These are phyloP conservation scores for Monoplex corrugatus DNA, from an alignment of 2,888 invertebrate genomes.

Conservation along the genomic window DNA sequence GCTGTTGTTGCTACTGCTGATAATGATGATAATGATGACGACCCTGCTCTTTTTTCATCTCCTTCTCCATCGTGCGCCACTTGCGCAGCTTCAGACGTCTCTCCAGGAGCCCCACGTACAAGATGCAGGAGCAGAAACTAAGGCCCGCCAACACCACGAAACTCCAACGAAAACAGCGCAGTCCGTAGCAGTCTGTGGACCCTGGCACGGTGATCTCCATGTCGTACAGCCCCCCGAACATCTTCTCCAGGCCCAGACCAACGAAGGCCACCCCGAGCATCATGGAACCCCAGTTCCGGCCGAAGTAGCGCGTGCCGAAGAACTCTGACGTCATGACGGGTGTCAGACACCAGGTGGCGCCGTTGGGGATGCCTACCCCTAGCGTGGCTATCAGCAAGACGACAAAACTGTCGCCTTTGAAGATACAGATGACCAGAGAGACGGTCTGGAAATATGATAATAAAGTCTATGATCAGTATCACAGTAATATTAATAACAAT, in stretches of 20 bases:
- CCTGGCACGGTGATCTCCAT: slow-evolving; percentile 61
- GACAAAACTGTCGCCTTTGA: slow-evolving; percentile 61
- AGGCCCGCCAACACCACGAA: slow-evolving; percentile 68
- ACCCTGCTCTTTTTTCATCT: background rate
- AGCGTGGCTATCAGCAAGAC: slow-evolving; percentile 64
- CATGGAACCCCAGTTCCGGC: slow-evolving; percentile 72
- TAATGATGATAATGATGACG: background rate
- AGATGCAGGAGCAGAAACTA: slow-evolving; percentile 66
- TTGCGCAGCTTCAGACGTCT: slow-evolving; percentile 41
- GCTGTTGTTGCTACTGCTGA: no score
- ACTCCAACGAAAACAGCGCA: slow-evolving; percentile 71
- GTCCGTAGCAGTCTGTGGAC: slow-evolving; percentile 67
- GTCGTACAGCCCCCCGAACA: slow-evolving; percentile 70
- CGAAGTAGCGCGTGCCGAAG: slow-evolving; percentile 73
- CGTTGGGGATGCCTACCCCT: slow-evolving; percentile 70
- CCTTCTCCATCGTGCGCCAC: background rate
- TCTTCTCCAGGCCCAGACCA: slow-evolving; percentile 65
- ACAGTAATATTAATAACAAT: no score
- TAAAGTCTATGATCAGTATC: no score
- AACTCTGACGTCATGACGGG: slow-evolving; percentile 74
- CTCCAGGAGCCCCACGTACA: slow-evolving; percentile 67
- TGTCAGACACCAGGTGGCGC: slow-evolving; percentile 72
- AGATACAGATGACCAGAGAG: slow-evolving; percentile 65
- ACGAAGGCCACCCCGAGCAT: slow-evolving; percentile 71
- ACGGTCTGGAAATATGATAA: slow-evolving; percentile 59